Conservation (phyloP, 37 sponge, comb jelly and placozoan species). For the Hexactinellida sp. region DNA sequence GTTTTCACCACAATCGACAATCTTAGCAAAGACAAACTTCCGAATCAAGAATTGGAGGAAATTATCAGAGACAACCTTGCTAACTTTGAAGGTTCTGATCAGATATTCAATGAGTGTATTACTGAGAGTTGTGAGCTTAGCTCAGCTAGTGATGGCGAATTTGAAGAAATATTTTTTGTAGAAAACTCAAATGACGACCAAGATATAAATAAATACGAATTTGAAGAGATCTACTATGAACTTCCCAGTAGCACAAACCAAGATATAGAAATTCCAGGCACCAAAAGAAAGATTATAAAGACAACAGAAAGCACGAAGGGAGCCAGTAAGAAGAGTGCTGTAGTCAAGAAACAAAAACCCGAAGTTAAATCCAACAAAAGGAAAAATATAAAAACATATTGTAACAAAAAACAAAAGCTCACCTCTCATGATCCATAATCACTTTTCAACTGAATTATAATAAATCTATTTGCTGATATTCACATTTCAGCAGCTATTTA, state of each 20-base stretch:
- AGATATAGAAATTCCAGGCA: not conserved
- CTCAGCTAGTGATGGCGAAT: not conserved
- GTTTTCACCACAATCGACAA: not conserved
- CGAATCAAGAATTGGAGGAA: not conserved
- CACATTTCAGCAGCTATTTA: not conserved
- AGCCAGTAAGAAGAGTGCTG: not conserved
- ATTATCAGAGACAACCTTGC: not conserved
- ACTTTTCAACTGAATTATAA: not conserved
- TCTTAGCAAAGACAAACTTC: not conserved
- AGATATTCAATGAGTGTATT: not conserved
- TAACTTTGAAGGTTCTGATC: not conserved
- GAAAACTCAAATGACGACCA: not conserved
- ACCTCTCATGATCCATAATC: not conserved
- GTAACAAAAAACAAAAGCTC: not conserved
- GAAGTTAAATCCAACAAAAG: not conserved
- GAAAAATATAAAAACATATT: not conserved
- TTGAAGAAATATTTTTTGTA: not conserved
- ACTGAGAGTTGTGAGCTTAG: not conserved
- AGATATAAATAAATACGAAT: not conserved
- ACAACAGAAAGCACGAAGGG: not conserved
- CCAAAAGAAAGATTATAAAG: not conserved
- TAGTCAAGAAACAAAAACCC: not conserved
- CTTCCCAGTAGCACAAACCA: not conserved
- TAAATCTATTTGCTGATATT: not conserved
- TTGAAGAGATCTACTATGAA: not conserved